These are phyloP conservation scores for Cichladusa arquata DNA, from an alignment of 2,113 vertebrate species.

Conservation along the genomic window DNA sequence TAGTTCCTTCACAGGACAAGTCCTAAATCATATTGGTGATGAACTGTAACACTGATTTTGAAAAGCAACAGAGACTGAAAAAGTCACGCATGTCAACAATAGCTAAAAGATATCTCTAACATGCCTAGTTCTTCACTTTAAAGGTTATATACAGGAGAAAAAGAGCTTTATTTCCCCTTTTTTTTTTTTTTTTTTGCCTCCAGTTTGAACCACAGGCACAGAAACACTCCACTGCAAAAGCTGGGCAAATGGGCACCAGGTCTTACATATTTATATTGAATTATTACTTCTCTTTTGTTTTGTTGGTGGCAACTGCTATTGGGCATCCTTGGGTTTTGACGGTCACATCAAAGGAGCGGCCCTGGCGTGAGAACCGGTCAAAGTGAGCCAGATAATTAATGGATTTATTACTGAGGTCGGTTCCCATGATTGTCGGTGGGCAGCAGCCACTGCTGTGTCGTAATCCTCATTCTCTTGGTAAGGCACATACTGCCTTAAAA, in stretches of 20 bases:
- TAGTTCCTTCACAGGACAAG: neutral
- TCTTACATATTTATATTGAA: conserved; percentile 43
- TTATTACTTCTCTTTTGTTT: conserved; percentile 42
- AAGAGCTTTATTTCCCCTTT: neutral
- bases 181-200: neutral
- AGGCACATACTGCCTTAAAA: conserved; percentile 69
- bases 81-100: neutral
- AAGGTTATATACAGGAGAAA: neutral
- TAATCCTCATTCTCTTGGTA: conserved; percentile 79
- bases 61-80: neutral
- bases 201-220: neutral
- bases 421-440: conserved; percentile 77
- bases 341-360: conserved; percentile 76
- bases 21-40: neutral
- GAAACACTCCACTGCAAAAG: neutral
- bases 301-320: conserved; percentile 25
- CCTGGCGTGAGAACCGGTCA: conserved; percentile 76
- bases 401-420: conserved; percentile 71
- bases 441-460: conserved; percentile 64
- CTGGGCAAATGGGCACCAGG: neutral
- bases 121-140: neutral
- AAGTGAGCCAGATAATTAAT: conserved; percentile 74
- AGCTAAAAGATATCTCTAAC: neutral
- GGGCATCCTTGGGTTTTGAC: conserved; percentile 66
- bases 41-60: neutral